These are phyloP conservation scores for Notodonta dromedarius DNA, from an alignment of 2,888 invertebrate species.

Conservation along the genomic window DNA sequence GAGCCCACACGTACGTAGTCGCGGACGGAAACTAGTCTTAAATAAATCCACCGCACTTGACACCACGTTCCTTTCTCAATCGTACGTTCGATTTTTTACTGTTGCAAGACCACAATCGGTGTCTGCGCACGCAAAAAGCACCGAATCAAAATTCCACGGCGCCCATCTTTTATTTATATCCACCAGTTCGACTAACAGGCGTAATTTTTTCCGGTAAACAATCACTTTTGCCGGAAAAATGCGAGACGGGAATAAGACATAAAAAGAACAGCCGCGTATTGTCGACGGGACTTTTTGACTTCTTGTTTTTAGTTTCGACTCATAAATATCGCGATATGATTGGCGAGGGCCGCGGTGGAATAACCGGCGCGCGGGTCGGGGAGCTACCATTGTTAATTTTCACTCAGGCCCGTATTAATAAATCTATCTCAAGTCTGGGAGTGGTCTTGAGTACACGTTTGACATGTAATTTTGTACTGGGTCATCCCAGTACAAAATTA, in stretches of 20 bases:
- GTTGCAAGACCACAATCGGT: slow-evolving; percentile 63
- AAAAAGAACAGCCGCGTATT: slow-evolving; percentile 69
- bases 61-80: slow-evolving; percentile 74
- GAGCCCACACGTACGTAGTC: too few species aligned
- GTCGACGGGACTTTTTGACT: slow-evolving; percentile 61
- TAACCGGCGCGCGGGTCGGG: slow-evolving; percentile 36
- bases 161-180: slow-evolving; percentile 80
- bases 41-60: slow-evolving; percentile 62
- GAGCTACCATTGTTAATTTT: slow-evolving; percentile 12
- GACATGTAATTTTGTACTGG: too few species aligned
- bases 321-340: slow-evolving; percentile 77
- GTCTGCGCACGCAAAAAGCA: slow-evolving; percentile 64
- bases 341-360: slow-evolving; percentile 54
- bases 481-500: too few species aligned
- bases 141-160: slow-evolving; percentile 80
- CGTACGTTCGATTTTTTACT: slow-evolving; percentile 61
- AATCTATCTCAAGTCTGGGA: too few species aligned
- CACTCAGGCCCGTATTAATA: too few species aligned
- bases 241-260: slow-evolving; percentile 76
- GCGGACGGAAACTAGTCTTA: slow-evolving; percentile 21
- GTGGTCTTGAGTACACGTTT: too few species aligned
- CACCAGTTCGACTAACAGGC: slow-evolving; percentile 78
- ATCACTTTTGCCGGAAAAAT: slow-evolving; percentile 83
- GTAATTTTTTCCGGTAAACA: slow-evolving; percentile 84
- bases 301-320: slow-evolving; percentile 49